Conservation (phyloP, 2,113 vertebrate genomes). For the Danio rerio region DNA sequence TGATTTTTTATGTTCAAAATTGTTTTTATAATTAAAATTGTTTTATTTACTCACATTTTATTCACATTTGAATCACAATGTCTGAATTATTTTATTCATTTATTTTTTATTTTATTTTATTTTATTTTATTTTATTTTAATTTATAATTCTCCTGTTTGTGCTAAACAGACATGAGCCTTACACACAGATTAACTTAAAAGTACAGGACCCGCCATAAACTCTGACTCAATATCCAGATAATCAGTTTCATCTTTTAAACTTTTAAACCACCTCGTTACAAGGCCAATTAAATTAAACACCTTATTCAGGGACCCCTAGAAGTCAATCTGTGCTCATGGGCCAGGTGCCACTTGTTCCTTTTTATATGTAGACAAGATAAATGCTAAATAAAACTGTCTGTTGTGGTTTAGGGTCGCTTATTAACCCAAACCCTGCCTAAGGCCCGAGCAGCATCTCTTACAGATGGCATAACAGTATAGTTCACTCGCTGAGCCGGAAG, state of each 20-base stretch:
- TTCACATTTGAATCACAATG: too few relatives aligned
- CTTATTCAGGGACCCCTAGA: neutral
- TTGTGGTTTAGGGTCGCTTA: slow-evolving; percentile 1
- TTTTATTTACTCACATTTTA: too few relatives aligned
- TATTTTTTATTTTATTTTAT: too few relatives aligned
- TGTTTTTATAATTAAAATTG: too few relatives aligned
- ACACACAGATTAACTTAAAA: too few relatives aligned
- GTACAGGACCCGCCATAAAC: slow-evolving; percentile 12
- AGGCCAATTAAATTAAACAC: slow-evolving; percentile 23
- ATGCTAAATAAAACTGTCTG: neutral
- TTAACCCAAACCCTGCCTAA: slow-evolving; percentile 23
- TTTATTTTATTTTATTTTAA: too few relatives aligned
- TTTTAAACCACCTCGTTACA: slow-evolving; percentile 11
- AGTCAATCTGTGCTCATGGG: neutral
- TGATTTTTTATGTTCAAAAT: too few relatives aligned
- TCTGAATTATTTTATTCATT: too few relatives aligned
- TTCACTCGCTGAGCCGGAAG: slow-evolving; percentile 35
- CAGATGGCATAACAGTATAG: slow-evolving; percentile 4
- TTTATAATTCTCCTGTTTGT: too few relatives aligned
- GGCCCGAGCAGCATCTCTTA: neutral
- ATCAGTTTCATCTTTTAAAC: slow-evolving; percentile 13
- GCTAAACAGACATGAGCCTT: too few relatives aligned
- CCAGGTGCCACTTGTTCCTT: neutral
- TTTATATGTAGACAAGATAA: neutral
- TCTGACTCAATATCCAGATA: neutral